Conservation (phyloP, 2,113 vertebrate genomes). For the Acrocephalus arundinaceus region DNA sequence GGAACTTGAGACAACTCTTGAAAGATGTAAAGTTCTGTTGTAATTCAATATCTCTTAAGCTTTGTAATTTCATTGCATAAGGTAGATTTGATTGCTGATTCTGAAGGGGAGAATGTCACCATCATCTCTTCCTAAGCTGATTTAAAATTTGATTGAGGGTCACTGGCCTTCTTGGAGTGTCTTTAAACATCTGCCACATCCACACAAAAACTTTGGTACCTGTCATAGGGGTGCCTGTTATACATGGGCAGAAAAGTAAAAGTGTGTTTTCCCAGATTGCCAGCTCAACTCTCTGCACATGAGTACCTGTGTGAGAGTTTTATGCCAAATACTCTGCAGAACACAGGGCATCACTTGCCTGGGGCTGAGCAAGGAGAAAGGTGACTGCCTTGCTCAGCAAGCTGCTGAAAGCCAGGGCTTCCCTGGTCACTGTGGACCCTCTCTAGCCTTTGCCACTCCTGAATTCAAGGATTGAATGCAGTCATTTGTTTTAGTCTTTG, state of each 20-base stretch:
- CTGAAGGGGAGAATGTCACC: neutral
- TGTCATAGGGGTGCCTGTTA: neutral
- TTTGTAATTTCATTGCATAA: neutral
- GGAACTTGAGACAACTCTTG: neutral
- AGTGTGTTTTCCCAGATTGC: neutral
- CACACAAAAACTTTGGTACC: neutral
- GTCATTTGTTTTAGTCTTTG: neutral
- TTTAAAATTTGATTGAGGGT: neutral
- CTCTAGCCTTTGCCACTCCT: neutral
- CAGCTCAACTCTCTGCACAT: neutral
- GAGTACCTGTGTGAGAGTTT: neutral
- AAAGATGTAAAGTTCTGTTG: neutral
- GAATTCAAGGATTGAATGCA: neutral
- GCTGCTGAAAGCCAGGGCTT: neutral
- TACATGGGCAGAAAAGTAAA: neutral
- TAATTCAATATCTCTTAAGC: neutral
- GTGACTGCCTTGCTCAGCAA: neutral
- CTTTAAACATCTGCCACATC: neutral
- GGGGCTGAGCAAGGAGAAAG: neutral
- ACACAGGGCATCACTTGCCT: neutral
- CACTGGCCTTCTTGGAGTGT: neutral
- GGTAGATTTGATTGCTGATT: neutral
- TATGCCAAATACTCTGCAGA: neutral
- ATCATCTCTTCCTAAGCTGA: neutral
- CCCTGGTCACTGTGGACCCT: neutral